Evolutionary conservation across 2,113 vertebrate genomes (phyloP).

Genomic region (Myotis davidii): DNA sequence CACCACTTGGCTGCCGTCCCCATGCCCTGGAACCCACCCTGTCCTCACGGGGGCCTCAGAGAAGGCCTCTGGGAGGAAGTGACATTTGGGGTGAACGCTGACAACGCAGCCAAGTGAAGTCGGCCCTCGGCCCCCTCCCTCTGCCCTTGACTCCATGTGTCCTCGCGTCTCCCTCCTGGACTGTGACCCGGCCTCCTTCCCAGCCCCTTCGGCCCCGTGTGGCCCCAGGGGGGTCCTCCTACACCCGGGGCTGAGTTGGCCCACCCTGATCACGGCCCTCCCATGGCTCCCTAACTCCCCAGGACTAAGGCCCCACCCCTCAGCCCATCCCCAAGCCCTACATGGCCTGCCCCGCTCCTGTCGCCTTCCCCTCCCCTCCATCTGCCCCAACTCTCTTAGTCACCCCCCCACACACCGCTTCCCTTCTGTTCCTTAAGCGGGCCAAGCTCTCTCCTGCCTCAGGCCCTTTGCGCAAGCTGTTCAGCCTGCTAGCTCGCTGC

Average conservation of each 20-base stretch:
- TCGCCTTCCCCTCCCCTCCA: neutral
- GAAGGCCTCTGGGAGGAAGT: neutral
- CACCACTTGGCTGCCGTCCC: slow-evolving; percentile 46
- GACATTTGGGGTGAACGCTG: neutral
- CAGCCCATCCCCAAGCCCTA: neutral
- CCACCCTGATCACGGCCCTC: neutral
- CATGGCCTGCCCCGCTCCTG: fast-evolving
- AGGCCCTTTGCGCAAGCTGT: neutral
- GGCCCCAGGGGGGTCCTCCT: neutral
- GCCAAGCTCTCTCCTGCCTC: slow-evolving; percentile 15
- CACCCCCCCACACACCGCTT: neutral
- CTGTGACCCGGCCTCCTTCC: neutral
- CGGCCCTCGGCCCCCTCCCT: neutral
- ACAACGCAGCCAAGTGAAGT: neutral
- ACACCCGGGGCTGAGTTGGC: neutral
- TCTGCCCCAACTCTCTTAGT: neutral
- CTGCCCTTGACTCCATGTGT: neutral
- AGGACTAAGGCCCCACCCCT: neutral
- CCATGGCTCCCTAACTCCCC: neutral
- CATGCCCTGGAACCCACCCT: neutral
- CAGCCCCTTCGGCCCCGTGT: neutral
- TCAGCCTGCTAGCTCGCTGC: neutral
- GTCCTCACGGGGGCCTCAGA: neutral
- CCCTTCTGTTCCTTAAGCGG: slow-evolving; percentile 29
- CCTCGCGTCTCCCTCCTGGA: neutral